These are phyloP conservation scores for Salvelinus alpinus DNA, from an alignment of 2,113 vertebrate genomes.

Conservation along the genomic window DNA sequence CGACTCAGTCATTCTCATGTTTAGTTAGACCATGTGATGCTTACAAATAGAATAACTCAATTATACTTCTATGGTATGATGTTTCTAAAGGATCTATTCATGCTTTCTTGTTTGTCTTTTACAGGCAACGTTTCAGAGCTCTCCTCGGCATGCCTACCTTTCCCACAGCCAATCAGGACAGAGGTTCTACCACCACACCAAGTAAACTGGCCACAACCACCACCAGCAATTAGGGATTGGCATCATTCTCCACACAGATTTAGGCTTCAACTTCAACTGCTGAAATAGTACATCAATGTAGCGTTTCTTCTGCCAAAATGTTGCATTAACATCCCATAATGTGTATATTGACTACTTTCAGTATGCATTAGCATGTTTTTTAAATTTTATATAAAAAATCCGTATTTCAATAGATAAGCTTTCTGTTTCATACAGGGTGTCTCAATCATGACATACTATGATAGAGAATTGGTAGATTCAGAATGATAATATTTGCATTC, in stretches of 20 bases:
- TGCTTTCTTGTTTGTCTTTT: neutral
- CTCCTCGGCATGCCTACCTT: constrained; percentile 83
- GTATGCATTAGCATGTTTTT: constrained; percentile 12
- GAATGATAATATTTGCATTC: neutral
- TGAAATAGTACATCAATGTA: neutral
- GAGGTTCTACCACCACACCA: constrained; percentile 86
- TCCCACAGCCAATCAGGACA: constrained; percentile 82
- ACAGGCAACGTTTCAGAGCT: constrained; percentile 82
- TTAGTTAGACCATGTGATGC: neutral
- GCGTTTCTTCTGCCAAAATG: neutral
- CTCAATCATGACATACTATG: neutral
- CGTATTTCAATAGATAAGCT: neutral
- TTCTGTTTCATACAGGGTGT: neutral
- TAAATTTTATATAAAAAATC: neutral
- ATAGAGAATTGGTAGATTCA: neutral
- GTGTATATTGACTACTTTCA: neutral
- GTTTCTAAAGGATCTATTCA: neutral
- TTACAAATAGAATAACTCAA: neutral
- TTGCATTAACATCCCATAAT: neutral
- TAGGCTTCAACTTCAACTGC: neutral
- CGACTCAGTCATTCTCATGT: neutral
- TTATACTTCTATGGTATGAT: neutral
- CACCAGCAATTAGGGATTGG: neutral
- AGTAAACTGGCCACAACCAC: constrained; percentile 47
- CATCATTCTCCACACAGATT: neutral